Base-by-base conservation (phyloP, 2,113 vertebrate genomes). In the Trachemys scripta region DNA sequence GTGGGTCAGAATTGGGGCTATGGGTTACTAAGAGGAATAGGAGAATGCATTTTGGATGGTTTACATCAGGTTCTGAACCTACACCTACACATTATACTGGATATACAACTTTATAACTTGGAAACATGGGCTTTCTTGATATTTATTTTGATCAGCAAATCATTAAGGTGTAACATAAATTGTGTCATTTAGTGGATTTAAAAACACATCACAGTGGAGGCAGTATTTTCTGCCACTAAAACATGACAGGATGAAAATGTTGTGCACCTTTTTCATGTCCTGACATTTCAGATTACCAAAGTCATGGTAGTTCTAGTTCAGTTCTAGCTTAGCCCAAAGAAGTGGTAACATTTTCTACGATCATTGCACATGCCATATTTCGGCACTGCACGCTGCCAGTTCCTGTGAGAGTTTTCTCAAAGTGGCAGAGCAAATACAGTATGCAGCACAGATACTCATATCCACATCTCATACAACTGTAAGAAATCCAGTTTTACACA, bases 81-180 rank as follows among this genome's bases (percentile, higher is more conserved):
- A 76, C 42, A 76, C 24, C 38, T 45, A 76, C 42, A 76, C 24
- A 27, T 76, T 76, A 7, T 76, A 42, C 42, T 27, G 22, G 13
- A 45, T 76, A 19, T 56, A 31, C 22, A 80, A 17, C 45, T 62
- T 22, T 56, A 31, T 22, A 82, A 19, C 49, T 56, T 12, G 89
- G 72, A 65, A 82, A 90, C 88, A 65, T 12, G 35, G n/a, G 53
- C 82, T 94, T 87, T 53, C 56, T 12, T 50, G 11, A 49, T 90
- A 50, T 56, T 95, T 96, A 62, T 25, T 14, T 80, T 29, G 57
- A 92, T 72, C 62, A 91, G 29, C 50, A 82, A 91, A 92, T 50
- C 1, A 10, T 13, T 59, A 19, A 82, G 49, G 38, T 22, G 62
- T 19, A 78, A 27, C 11, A 84, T 0, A 2, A 92, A 72, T 11